Conservation (phyloP, 2,797 vertebrate genomes). For the Neosilurus hyrtlii region DNA sequence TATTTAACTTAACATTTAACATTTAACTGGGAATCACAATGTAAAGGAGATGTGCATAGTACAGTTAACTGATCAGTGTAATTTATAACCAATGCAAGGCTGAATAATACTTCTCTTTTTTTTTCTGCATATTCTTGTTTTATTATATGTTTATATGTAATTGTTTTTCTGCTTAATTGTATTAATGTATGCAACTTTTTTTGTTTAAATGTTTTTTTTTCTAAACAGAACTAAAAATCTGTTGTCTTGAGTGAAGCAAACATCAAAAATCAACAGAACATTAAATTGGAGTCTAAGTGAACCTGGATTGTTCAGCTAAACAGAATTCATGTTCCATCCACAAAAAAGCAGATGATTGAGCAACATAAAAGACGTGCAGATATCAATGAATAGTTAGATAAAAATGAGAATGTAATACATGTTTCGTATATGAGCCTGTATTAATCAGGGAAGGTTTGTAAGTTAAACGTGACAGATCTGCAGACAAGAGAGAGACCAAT, state of each 20-base stretch:
- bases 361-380: neutral
- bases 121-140: too few relatives aligned
- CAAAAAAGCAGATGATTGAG: neutral
- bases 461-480: neutral
- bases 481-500: slow-evolving; percentile 26
- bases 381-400: neutral
- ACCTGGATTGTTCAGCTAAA: neutral
- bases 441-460: neutral
- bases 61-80: too few relatives aligned
- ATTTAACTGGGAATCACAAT: too few relatives aligned
- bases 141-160: too few relatives aligned
- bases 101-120: too few relatives aligned
- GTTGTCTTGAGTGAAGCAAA: neutral
- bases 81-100: too few relatives aligned
- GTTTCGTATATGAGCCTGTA: neutral
- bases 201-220: too few relatives aligned
- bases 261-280: neutral
- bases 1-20: too few relatives aligned
- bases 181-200: too few relatives aligned
- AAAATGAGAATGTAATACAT: neutral
- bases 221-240: neutral
- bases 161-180: too few relatives aligned
- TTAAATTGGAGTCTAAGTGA: neutral
- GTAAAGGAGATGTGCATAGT: too few relatives aligned
- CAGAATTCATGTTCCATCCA: neutral